Base-by-base conservation (phyloP, 1,140 invertebrate species). In the Marisa cornuarietis region DNA sequence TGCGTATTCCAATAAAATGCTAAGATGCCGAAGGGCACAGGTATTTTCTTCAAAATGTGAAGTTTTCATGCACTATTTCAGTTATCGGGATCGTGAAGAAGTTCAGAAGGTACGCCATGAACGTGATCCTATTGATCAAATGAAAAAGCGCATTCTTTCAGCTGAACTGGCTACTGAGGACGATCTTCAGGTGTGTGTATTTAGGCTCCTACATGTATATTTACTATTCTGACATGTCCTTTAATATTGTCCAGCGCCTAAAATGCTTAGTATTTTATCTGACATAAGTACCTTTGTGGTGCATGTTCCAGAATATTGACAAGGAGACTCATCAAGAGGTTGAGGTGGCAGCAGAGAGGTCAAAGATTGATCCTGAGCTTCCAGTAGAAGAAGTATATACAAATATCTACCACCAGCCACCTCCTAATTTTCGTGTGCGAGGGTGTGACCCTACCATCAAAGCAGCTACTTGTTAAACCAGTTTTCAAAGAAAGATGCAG, bases 51-150 rank as follows among this genome's bases (percentile, higher is more conserved):
- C 31, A 4, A 6, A 42, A 4, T 42, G 52, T 52, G n/a, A 22
- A 63, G n/a, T n/a, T 76, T 76, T 65, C 31, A 42, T 18, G 26
- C 63, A 42, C 51, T 52, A 68, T n/a, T 81, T 16, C 71, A 93
- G 92, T 79, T 94, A 94, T 86, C 92, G 94, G 71, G 93, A 95
- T 0, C 93, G 97, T 83, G 96, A 98, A 85, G 97, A 98, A 92
- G 94, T 98, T 72, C 95, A 97, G 90, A 95, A 96, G 92, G 96
- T 98, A 6, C 91, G 97, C 80, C 94, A 97, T 85, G 96, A 94
- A 71, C 92, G 95, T 82, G 97, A 99, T 92, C 96, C 97, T 3
- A 96, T 99, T 54, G 95, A 94, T 24, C 94, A 93, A 62, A 96
- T 98, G 87, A 96, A 95, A 87, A 95, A 97, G 79, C 93, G 93